Conservation (phyloP, 2,797 vertebrate genomes). For the Poliocrania exsul region DNA sequence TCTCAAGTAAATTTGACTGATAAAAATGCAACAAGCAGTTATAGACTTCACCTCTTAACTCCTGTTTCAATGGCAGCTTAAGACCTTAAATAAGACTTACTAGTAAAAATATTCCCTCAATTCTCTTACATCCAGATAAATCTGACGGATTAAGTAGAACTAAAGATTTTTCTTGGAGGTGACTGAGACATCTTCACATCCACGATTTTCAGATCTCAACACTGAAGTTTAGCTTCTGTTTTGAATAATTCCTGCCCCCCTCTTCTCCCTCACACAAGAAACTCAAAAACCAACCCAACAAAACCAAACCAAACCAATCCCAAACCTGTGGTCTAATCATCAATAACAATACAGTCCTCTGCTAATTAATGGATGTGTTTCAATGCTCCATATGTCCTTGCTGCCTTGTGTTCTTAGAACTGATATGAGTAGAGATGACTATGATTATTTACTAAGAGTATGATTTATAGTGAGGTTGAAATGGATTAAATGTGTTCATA, state of each 20-base stretch:
- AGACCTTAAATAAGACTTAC: not conserved
- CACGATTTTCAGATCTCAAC: not conserved
- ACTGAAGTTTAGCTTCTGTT: not conserved
- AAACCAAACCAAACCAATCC: too few relatives aligned
- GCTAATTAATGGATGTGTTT: not conserved
- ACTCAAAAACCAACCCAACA: not conserved
- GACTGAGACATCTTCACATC: not conserved
- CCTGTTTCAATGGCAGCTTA: not conserved
- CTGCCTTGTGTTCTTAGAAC: not conserved
- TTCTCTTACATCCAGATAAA: not conserved
- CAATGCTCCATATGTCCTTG: not conserved
- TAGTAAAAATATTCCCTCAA: not conserved
- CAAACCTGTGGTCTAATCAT: not conserved
- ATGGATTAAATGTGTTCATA: not conserved
- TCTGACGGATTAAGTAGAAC: not conserved
- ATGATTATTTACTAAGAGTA: not conserved
- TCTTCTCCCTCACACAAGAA: not conserved
- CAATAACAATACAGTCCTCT: not conserved
- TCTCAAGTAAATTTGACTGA: not conserved
- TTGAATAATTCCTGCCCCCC: not conserved
- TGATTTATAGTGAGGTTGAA: not conserved
- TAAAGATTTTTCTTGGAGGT: not conserved
- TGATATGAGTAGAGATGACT: not conserved
- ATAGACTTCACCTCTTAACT: not conserved
- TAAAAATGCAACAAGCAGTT: not conserved